Evolutionary conservation across 2,888 invertebrate species (phyloP), one percentile per base, ranked within the genome.

Genomic region (Lamproptera curius): DNA sequence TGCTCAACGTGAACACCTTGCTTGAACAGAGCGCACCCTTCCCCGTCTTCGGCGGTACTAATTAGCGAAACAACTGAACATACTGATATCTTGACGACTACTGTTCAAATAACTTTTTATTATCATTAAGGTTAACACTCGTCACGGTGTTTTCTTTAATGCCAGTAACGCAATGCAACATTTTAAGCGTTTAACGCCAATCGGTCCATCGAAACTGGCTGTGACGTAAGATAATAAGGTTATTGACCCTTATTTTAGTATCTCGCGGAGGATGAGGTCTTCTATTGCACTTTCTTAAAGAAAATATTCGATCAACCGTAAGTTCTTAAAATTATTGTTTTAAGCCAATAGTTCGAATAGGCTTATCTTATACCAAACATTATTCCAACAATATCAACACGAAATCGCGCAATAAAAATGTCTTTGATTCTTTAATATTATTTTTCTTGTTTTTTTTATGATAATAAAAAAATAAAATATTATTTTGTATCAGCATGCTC

Each of bases 1-100:
- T 67, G 76, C 81, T 45, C 81, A 81, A 82, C 82, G 78, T 75
- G 57, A 70, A 64, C 72, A 76, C 73, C 70, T 73, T 72, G 65
- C 70, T 73, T 72, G 65, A 68, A 70, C 73, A 69, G 70, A 76
- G 66, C 69, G 69, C 71, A 67, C 65, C 71, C 59, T 60, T 52
- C 52, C 53, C 53, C 53, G 49, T 51, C 37, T 48, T 49, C 40
- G 41, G 37, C 20, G 46, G 47, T 46, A 52, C 50, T 46, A 57
- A 54, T 53, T 53, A 47, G 42, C 50, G 35, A 46, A 50, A 48
- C 50, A 42, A 50, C 46, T 54, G 50, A 51, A 50, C 53, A 37
- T 42, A 46, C 50, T 53, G 35, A 31, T 44, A 35, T 35, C 40
- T 40, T 49, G 49, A 42, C 47, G 26, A 45, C 37, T 48, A 38